Base-by-base conservation (phyloP, 2,113 vertebrate species). In the Callionymus lyra region DNA sequence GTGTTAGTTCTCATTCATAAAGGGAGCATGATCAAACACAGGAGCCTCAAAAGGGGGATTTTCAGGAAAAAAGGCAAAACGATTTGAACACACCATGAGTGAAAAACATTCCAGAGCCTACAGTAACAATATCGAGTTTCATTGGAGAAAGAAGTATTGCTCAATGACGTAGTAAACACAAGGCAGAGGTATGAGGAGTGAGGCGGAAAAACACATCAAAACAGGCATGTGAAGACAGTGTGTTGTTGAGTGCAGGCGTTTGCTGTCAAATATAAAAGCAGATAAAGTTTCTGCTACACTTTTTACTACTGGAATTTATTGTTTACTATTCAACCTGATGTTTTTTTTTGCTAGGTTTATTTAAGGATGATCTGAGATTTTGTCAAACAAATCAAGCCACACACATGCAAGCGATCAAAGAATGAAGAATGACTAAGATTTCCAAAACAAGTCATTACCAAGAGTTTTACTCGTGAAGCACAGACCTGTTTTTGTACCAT, bases 51-150 rank as follows among this genome's bases (percentile, higher is more conserved):
- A 50, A 2, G 14, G 44, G 59, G 17, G 47, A 42, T 51, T 55
- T 70, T 59, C 32, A 53, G 54, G 56, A 65, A 64, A 41, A 39
- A 27, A 8, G 33, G 54, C 31, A 49, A 46, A 52, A 37, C 44
- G 38, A 70, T 1, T 38, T 43, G 44, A 72, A 65, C 59, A 70
- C 59, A 40, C 38, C 54, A 59, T 2, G 32, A 43, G 50, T 64
- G 61, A 64, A 77, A 73, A 74, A 76, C 74, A 79, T 78, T 81
- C 80, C 68, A 71, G 51, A 63, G 59, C 6, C 9, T 66, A 70
- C 63, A 63, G 60, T 76, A 74, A 73, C 62, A 47, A 49, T 59
- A 63, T 75, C 53, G 3, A 41, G 60, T 83, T 81, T 81, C 70
- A 76, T 16, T 57, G 50, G 48, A 47, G 60, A 48, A 56, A 54